Evolutionary conservation across 2,888 invertebrate species (phyloP).

Genomic region (Itoplectis maculator): DNA sequence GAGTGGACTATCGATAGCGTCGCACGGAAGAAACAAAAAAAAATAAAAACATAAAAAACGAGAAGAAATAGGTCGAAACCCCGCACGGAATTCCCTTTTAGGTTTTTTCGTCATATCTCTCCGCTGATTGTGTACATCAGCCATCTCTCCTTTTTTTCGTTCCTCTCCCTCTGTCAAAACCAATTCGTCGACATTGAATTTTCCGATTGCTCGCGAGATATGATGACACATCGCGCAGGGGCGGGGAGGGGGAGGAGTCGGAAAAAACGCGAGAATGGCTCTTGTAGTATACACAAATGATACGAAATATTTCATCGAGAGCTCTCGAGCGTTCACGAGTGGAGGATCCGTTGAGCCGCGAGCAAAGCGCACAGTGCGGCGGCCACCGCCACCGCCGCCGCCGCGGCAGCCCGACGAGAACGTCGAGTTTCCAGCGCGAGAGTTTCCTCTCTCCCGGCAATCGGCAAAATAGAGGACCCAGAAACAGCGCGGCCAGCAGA

Average conservation of each 20-base stretch:
- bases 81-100: not conserved
- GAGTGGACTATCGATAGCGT: constrained; percentile 12
- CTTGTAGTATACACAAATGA: constrained; percentile 42
- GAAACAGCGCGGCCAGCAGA: constrained; percentile 3
- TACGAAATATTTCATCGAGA: constrained; percentile 59
- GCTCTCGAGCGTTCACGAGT: constrained; percentile 33
- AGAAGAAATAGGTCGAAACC: constrained; percentile 6
- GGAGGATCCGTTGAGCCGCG: constrained; percentile 5
- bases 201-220: constrained; percentile 42
- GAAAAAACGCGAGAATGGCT: constrained; percentile 34
- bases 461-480: constrained; percentile 52
- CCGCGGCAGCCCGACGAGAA: not conserved
- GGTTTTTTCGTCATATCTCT: constrained; percentile 19
- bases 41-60: no score
- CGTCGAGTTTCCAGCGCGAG: constrained; percentile 34
- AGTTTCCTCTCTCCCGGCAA: constrained; percentile 51
- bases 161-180: constrained; percentile 33
- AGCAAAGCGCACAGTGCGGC: constrained; percentile 13
- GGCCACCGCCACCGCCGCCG: no score
- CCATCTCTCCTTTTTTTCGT: not conserved
- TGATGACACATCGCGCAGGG: constrained; percentile 25
- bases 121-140: not conserved
- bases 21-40: constrained; percentile 16
- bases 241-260: not conserved
- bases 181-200: constrained; percentile 56